Percentiles rank a stretch among this genome's conserved stretches.
phyloP scores from a whole-genome alignment of 1,140 invertebrate species.

The Episyrphus balteatus region DNA sequence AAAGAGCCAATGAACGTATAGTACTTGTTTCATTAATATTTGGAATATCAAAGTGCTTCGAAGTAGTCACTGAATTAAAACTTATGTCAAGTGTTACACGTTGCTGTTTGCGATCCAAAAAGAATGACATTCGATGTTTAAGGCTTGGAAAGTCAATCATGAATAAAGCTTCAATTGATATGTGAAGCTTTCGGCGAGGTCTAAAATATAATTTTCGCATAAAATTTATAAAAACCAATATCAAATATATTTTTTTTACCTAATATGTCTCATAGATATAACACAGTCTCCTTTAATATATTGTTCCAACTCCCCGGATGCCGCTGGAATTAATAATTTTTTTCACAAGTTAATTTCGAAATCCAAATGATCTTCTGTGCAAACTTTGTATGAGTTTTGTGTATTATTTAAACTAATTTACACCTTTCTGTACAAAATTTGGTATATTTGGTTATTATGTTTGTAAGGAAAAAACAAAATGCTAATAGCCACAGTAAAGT shows the following conservation, averaged over 20 bases:
- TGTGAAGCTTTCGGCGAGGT: constrained; percentile 41
- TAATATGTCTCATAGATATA: constrained; percentile 49
- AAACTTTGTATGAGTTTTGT: too few species aligned
- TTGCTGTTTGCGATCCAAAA: constrained; percentile 51
- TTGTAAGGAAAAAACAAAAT: too few species aligned
- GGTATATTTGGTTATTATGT: too few species aligned
- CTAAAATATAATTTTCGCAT: constrained; percentile 8
- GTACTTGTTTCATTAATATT: constrained; percentile 35
- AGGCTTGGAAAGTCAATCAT: constrained; percentile 50
- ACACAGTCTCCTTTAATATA: constrained; percentile 47
- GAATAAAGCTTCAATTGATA: constrained; percentile 48
- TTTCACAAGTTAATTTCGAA: not conserved
- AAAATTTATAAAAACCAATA: too few species aligned
- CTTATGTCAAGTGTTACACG: constrained; percentile 43
- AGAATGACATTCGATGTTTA: constrained; percentile 51
- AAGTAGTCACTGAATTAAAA: constrained; percentile 24
- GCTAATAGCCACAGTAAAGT: too few species aligned
- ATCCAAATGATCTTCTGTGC: not conserved
- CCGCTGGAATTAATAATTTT: constrained; percentile 38
- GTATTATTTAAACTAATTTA: too few species aligned
- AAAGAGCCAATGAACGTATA: constrained; percentile 29
- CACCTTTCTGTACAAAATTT: too few species aligned
- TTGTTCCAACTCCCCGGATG: constrained; percentile 44
- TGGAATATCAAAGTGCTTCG: constrained; percentile 33
- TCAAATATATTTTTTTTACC: constrained; percentile 15